Evolutionary conservation across 2,888 invertebrate genomes (phyloP).

Genomic region (Rhingia campestris): DNA sequence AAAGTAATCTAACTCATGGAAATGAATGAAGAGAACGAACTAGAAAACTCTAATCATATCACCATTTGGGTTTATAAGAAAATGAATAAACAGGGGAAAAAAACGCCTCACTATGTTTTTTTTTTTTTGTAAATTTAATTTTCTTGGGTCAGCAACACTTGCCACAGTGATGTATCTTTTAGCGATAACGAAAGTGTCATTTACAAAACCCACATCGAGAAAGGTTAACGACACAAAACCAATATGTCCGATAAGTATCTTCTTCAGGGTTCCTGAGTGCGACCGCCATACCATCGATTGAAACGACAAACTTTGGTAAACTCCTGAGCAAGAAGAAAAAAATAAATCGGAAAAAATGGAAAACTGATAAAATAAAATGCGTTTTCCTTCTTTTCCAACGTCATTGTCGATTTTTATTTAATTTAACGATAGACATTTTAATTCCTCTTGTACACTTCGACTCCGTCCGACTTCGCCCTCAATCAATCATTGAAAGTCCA

Average conservation of each 20-base stretch:
- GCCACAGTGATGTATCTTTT: constrained; percentile 32
- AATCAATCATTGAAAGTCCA: constrained; percentile 64
- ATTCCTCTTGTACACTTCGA: constrained; percentile 51
- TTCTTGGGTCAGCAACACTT: constrained; percentile 24
- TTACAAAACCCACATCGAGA: constrained; percentile 6
- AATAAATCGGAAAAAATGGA: background rate
- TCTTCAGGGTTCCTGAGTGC: background rate
- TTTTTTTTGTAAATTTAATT: constrained; percentile 3
- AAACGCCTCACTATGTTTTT: background rate
- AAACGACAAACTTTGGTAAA: background rate
- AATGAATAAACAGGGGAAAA: background rate
- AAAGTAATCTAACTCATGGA: constrained; percentile 2
- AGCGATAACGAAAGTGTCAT: constrained; percentile 54
- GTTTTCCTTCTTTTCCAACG: constrained; percentile 32
- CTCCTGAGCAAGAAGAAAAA: background rate
- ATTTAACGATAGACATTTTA: constrained; percentile 70
- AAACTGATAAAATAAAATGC: constrained; percentile 25
- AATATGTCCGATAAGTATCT: constrained; percentile 44
- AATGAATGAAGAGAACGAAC: background rate
- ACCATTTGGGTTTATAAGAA: constrained; percentile 6
- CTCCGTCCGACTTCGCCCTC: constrained; percentile 35
- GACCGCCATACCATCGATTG: background rate
- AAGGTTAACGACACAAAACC: constrained; percentile 42
- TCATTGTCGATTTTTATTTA: constrained; percentile 53
- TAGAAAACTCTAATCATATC: background rate